Evolutionary conservation across 2,797 vertebrate species (phyloP).

Genomic region (Sylvia borin): DNA sequence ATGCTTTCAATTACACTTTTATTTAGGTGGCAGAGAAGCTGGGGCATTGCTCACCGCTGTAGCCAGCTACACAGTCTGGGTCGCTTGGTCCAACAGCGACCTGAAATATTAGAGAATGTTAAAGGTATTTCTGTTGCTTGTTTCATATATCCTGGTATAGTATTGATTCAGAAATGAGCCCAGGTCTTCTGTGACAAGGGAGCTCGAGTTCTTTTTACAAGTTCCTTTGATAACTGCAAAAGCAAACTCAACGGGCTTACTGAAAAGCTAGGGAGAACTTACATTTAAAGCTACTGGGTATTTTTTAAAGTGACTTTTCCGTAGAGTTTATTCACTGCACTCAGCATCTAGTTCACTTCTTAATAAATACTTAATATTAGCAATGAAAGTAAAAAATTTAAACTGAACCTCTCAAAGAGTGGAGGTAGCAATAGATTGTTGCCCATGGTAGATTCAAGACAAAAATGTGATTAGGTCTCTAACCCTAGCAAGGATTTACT

Average conservation of each 20-base stretch:
- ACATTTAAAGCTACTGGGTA: not conserved
- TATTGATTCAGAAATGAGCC: not conserved
- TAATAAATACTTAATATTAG: not conserved
- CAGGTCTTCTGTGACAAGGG: not conserved
- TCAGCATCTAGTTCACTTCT: not conserved
- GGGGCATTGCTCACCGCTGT: constrained; percentile 91
- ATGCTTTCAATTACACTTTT: constrained; percentile 22
- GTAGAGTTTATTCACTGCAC: not conserved
- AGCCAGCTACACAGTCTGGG: constrained; percentile 92
- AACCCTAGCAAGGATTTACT: not conserved
- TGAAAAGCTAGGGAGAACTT: not conserved
- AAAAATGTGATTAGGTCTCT: not conserved
- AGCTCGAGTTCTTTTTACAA: not conserved
- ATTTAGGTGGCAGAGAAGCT: constrained; percentile 94
- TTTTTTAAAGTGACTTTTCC: not conserved
- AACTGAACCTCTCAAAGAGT: not conserved
- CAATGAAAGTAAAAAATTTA: not conserved
- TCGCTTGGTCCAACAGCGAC: constrained; percentile 88
- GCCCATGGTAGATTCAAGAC: not conserved
- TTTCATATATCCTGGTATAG: not conserved
- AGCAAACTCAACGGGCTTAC: not conserved
- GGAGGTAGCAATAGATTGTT: not conserved
- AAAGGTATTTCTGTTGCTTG: constrained; percentile 80
- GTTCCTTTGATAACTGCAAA: not conserved
- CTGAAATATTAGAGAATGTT: constrained; percentile 83